Evolutionary conservation across 2,888 invertebrate genomes (phyloP).

Genomic region (Alsophila aescularia): DNA sequence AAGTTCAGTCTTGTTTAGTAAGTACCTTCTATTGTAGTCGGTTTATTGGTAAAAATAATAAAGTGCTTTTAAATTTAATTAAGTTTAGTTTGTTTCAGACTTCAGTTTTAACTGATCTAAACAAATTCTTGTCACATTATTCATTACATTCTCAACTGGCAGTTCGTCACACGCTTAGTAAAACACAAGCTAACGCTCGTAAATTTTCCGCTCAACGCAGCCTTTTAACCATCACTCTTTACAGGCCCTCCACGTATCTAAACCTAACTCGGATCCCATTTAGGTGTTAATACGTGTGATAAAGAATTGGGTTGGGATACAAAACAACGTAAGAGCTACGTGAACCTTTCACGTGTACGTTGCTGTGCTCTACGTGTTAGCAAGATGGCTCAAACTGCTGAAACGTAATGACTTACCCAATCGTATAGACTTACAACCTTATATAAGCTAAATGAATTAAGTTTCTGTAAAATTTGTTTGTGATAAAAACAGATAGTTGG

Average conservation of each 20-base stretch:
- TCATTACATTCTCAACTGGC: not conserved
- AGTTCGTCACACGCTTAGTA: constrained; percentile 6
- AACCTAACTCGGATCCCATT: constrained; percentile 40
- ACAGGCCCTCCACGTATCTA: constrained; percentile 28
- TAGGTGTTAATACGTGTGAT: constrained; percentile 42
- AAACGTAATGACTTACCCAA: constrained; percentile 25
- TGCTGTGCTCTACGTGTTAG: constrained; percentile 28
- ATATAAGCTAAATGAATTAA: constrained; percentile 8
- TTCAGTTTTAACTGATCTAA: no score
- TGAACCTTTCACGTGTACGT: constrained; percentile 43
- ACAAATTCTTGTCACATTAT: no score
- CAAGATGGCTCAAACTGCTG: constrained; percentile 19
- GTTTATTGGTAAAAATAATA: no score
- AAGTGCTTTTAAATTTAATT: no score
- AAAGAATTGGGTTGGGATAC: constrained; percentile 40
- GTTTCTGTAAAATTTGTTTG: constrained; percentile 1
- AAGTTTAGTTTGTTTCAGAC: no score
- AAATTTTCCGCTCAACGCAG: constrained; percentile 11
- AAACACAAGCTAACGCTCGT: constrained; percentile 16
- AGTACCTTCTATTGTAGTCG: no score
- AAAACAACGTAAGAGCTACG: constrained; percentile 42
- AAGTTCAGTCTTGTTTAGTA: no score
- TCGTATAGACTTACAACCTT: constrained; percentile 28
- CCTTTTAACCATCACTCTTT: constrained; percentile 21
- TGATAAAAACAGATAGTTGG: constrained; percentile 2